phyloP scores from a whole-genome alignment of 2,888 invertebrate genomes.

The Cheilosia pagana region DNA sequence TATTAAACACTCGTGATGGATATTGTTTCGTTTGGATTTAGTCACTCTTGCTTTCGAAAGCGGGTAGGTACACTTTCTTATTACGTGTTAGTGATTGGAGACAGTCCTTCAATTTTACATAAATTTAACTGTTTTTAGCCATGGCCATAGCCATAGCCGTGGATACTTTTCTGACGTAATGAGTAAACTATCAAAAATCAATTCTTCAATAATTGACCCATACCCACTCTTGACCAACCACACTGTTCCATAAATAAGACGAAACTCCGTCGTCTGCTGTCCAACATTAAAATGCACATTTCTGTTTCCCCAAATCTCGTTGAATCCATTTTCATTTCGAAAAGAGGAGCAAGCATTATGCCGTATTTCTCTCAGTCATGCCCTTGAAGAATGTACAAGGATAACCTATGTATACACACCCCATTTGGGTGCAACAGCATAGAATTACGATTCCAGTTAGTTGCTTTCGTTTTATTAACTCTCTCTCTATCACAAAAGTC shows the following conservation, averaged over 20 bases:
- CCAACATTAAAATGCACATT: constrained; percentile 30
- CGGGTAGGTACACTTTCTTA: too few species aligned
- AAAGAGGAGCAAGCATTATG: neutral
- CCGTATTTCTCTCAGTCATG: constrained; percentile 1
- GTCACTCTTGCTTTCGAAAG: too few species aligned
- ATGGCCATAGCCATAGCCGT: too few species aligned
- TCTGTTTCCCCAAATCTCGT: constrained; percentile 29
- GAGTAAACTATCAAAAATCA: too few species aligned
- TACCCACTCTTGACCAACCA: neutral
- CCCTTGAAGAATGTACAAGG: constrained; percentile 55
- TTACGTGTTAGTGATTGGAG: too few species aligned
- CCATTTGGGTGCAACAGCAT: neutral
- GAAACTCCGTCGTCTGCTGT: constrained; percentile 36
- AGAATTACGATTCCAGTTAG: constrained; percentile 31
- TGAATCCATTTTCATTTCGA: constrained; percentile 45
- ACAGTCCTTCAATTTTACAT: too few species aligned
- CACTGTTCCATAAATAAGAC: constrained; percentile 7
- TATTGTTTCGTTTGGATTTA: too few species aligned
- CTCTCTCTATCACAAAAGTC: constrained; percentile 2
- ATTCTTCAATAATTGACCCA: too few species aligned
- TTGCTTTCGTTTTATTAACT: constrained; percentile 37
- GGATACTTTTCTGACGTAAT: too few species aligned
- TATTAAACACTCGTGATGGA: too few species aligned
- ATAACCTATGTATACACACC: constrained; percentile 25
- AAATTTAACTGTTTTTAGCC: too few species aligned